phyloP scores from a whole-genome alignment of 2,888 invertebrate genomes.

The Synanthedon andrenaeformis region DNA sequence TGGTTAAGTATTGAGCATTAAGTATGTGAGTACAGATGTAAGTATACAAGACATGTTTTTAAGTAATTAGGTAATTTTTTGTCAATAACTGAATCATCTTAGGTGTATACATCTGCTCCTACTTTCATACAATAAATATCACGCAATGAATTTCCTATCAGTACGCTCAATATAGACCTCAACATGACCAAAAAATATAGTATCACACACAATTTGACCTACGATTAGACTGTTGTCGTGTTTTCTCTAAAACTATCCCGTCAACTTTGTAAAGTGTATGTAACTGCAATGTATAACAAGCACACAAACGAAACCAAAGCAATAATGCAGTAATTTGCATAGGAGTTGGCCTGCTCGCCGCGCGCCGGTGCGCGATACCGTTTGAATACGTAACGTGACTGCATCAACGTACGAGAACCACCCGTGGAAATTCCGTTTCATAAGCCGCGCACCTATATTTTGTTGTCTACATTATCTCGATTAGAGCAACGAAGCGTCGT shows the following conservation, averaged over 20 bases:
- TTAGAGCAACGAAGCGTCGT: slow-evolving; percentile 5
- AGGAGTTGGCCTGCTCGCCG: slow-evolving; percentile 25
- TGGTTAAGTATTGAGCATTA: too few relatives aligned
- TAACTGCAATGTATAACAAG: neutral
- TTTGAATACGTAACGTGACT: slow-evolving; percentile 44
- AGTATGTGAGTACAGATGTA: too few relatives aligned
- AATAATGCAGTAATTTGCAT: slow-evolving; percentile 46
- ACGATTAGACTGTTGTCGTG: too few relatives aligned
- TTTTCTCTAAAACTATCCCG: too few relatives aligned
- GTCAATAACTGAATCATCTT: too few relatives aligned
- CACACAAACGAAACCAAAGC: slow-evolving; percentile 27
- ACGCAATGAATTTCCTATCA: too few relatives aligned
- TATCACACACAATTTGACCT: neutral
- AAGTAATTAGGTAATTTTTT: too few relatives aligned
- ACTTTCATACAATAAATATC: too few relatives aligned
- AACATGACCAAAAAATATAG: neutral
- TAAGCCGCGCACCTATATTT: slow-evolving; percentile 30
- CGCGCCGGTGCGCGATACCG: slow-evolving; percentile 26
- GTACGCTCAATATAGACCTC: too few relatives aligned
- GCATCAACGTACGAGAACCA: slow-evolving; percentile 17
- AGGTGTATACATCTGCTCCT: too few relatives aligned
- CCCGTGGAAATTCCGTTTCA: slow-evolving; percentile 28
- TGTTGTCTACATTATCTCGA: slow-evolving; percentile 10
- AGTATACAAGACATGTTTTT: too few relatives aligned
- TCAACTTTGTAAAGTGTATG: neutral